Percentiles rank a stretch among this genome's conserved stretches.
Conservation (phyloP, 2,888 invertebrate species). For the Troides aeacus region DNA sequence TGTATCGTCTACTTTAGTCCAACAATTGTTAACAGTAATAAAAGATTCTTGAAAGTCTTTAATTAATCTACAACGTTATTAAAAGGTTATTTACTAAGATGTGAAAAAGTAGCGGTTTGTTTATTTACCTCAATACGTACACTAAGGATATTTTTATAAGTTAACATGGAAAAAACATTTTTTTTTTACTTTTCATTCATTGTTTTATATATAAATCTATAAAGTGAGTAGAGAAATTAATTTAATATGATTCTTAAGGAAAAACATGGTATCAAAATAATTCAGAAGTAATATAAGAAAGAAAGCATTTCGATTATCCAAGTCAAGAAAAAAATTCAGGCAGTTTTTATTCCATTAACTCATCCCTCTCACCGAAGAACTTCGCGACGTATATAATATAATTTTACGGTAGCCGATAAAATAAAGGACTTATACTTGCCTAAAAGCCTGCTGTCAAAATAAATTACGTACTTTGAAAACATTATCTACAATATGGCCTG, state of each 20-base stretch:
- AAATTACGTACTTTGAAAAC: conserved; percentile 13
- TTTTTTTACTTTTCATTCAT: too few species aligned
- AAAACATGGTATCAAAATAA: background rate
- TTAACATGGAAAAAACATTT: too few species aligned
- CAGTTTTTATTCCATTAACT: conserved; percentile 15
- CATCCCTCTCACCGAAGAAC: conserved; percentile 9
- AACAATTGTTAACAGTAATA: background rate
- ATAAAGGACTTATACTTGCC: conserved; percentile 19
- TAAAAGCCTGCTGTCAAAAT: conserved; percentile 23
- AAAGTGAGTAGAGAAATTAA: too few species aligned
- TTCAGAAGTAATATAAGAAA: background rate
- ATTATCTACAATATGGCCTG: background rate
- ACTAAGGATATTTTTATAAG: too few species aligned
- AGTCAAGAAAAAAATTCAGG: background rate
- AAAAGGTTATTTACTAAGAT: background rate
- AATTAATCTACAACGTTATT: background rate
- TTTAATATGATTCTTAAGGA: background rate
- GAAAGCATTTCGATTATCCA: background rate
- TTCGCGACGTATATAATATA: conserved; percentile 16
- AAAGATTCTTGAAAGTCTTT: background rate
- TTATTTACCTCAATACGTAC: background rate
- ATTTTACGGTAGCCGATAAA: conserved; percentile 17
- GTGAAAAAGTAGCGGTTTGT: background rate
- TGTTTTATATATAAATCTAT: too few species aligned
- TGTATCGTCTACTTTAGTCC: too few species aligned